Percentiles rank a stretch among this genome's conserved stretches.
Conservation (phyloP, 2,113 vertebrate species). For the Erythrolamprus reginae region DNA sequence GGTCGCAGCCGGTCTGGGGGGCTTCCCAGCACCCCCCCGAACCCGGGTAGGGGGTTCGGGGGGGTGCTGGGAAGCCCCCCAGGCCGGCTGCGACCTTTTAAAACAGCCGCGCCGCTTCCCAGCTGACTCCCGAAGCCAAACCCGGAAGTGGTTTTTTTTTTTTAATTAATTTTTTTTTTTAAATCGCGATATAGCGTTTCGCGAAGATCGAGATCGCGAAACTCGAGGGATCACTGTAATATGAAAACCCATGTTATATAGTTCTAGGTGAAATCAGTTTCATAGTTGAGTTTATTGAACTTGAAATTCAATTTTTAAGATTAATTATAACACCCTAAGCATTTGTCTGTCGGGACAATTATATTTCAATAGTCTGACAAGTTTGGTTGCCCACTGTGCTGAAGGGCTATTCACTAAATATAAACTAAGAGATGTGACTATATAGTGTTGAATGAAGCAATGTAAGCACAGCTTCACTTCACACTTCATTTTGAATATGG, state of each 20-base stretch:
- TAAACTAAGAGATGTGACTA: background rate
- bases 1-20: too few relatives aligned
- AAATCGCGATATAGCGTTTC: too few relatives aligned
- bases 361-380: background rate
- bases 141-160: too few relatives aligned
- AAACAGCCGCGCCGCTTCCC: too few relatives aligned
- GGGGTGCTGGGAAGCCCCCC: too few relatives aligned
- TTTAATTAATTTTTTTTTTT: too few relatives aligned
- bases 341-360: background rate
- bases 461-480: background rate
- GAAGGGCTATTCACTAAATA: background rate
- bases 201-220: too few relatives aligned
- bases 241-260: background rate
- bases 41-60: too few relatives aligned
- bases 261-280: background rate
- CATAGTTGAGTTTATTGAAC: background rate
- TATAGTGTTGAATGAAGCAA: background rate
- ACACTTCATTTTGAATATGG: background rate
- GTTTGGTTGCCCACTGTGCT: background rate
- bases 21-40: too few relatives aligned
- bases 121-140: too few relatives aligned
- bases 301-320: background rate
- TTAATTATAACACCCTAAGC: background rate
- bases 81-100: too few relatives aligned
- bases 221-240: too few relatives aligned